Base-by-base conservation (phyloP, 2,113 vertebrate species). In the Columba janthina region DNA sequence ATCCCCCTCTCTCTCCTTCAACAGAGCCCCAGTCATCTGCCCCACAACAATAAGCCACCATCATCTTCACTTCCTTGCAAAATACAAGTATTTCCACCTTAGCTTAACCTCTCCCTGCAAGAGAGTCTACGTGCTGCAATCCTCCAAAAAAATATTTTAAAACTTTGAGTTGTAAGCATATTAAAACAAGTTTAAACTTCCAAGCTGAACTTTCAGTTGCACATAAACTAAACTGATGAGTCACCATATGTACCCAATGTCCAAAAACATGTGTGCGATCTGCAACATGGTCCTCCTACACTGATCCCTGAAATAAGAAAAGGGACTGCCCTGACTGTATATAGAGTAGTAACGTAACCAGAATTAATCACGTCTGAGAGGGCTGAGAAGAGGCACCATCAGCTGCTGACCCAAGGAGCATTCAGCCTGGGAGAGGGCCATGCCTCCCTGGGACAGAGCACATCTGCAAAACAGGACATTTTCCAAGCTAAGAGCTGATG, bases 391-490 rank as follows among this genome's bases (percentile, higher is more conserved):
- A 50, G n/a, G 54, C 2, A 1, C 17, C 3, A 9, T 46, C 89
- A 67, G 6, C 53, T 57, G 51, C 40, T 38, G 73, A 75, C 54
- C 64, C 24, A 8, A 44, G 62, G 29, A 84, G 28, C 12, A 0
- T 48, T 42, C 53, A 61, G 71, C 61, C 66, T 74, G 57, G 31
- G 60, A 90, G 78, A 87, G 17, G 46, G 10, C 44, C 32, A 6
- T 64, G 18, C 44, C 14, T 89, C 87, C 22, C 75, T 22, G 40
- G 57, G 54, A 76, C 31, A 22, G 5, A 56, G 40, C 83, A 91
- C 88, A 94, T 94, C 90, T 94, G 93, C 50, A 66, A 38, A 57
- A 88, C 53, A 62, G 90, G 87, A 93, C 65, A 11, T 51, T 92
- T 89, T 96, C 83, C 60, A 84, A 36, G 36, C 12, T 24, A 32